phyloP scores from a whole-genome alignment of 2,888 invertebrate species.

The Ceramica pisi region DNA sequence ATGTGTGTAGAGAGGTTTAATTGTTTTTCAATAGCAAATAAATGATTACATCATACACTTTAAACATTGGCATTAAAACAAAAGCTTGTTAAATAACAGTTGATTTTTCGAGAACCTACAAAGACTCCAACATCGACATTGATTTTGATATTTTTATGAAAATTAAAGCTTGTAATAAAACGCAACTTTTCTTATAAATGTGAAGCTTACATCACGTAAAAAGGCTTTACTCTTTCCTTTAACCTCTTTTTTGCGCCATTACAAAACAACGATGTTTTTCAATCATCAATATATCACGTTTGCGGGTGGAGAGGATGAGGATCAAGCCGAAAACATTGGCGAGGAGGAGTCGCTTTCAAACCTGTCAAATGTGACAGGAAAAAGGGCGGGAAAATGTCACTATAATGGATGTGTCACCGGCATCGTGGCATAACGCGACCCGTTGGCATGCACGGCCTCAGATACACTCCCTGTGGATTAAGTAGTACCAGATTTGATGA shows the following conservation, averaged over 20 bases:
- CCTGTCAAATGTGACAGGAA: conserved; percentile 90
- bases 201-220: conserved; percentile 62
- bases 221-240: conserved; percentile 53
- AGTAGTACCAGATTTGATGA: conserved; percentile 79
- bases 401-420: conserved; percentile 90
- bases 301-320: conserved; percentile 74
- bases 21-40: neutral
- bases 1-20: neutral
- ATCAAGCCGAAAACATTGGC: conserved; percentile 84
- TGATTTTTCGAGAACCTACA: neutral
- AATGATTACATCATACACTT: neutral
- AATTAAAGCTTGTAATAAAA: neutral
- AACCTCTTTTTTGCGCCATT: conserved; percentile 51
- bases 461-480: conserved; percentile 84
- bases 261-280: conserved; percentile 63
- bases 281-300: conserved; percentile 73
- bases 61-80: neutral
- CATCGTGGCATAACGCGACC: conserved; percentile 84
- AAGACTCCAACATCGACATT: neutral
- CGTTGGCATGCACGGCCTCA: conserved; percentile 82
- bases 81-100: neutral
- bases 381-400: conserved; percentile 90
- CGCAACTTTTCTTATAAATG: conserved; percentile 4
- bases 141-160: neutral
- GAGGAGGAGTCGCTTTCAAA: conserved; percentile 89